Percentiles rank a stretch among this genome's conserved stretches.
Evolutionary conservation across 2,113 vertebrate genomes (phyloP).

Genomic region (Salvelinus sp.): DNA sequence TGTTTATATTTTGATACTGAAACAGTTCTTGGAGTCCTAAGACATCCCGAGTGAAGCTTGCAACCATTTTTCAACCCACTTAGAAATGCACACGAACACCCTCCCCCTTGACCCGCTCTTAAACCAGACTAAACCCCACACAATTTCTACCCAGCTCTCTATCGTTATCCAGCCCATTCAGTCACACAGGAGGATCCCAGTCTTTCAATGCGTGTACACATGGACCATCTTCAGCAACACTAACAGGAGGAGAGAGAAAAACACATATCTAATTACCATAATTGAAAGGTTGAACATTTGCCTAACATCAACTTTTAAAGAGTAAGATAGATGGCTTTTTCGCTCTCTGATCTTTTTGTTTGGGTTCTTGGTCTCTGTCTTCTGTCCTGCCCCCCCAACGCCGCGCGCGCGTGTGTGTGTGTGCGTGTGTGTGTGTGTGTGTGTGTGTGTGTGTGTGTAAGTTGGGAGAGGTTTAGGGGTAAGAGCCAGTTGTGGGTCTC

Average conservation of each 20-base stretch:
- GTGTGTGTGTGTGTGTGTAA: slow-evolving; percentile 13
- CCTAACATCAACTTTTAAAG: slow-evolving; percentile 40
- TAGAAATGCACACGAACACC: not conserved
- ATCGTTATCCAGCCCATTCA: not conserved
- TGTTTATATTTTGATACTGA: too few relatives aligned
- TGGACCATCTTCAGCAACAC: slow-evolving; percentile 49
- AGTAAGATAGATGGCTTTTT: slow-evolving; percentile 27
- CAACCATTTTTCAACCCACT: not conserved
- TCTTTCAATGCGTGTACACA: slow-evolving; percentile 54
- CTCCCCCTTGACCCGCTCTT: too few relatives aligned
- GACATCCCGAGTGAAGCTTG: too few relatives aligned
- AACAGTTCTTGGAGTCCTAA: too few relatives aligned
- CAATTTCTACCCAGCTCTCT: too few relatives aligned
- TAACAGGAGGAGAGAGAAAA: not conserved
- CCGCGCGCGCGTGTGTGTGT: not conserved
- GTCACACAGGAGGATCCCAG: slow-evolving; percentile 43
- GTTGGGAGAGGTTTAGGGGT: slow-evolving; percentile 20
- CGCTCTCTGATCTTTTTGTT: slow-evolving; percentile 5
- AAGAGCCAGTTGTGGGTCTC: slow-evolving; percentile 20
- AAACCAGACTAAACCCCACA: too few relatives aligned
- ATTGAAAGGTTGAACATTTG: slow-evolving; percentile 61
- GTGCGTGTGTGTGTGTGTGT: slow-evolving; percentile 1
- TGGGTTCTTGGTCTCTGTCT: not conserved
- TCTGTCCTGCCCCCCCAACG: not conserved
- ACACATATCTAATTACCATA: slow-evolving; percentile 64